phyloP scores from a whole-genome alignment of 2,888 invertebrate species.

The Beris chalybata region DNA sequence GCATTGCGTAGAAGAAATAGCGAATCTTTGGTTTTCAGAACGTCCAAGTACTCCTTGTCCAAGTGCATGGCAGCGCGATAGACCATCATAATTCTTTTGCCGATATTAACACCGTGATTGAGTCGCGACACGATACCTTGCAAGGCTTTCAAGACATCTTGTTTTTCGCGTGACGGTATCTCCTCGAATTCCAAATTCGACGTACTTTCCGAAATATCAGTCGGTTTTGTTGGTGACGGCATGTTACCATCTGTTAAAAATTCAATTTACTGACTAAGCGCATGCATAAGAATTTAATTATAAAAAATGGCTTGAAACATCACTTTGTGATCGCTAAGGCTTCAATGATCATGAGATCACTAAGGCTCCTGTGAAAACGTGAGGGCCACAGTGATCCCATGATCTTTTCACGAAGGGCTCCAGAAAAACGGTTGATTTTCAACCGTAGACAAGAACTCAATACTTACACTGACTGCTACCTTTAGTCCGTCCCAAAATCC shows the following conservation, averaged over 20 bases:
- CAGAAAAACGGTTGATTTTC: too few relatives aligned
- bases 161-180: slow-evolving; percentile 53
- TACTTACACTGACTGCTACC: not conserved
- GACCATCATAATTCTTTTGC: slow-evolving; percentile 60
- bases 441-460: too few relatives aligned
- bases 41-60: slow-evolving; percentile 61
- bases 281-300: too few relatives aligned
- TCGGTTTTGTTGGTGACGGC: slow-evolving; percentile 37
- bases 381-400: too few relatives aligned
- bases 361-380: too few relatives aligned
- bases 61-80: slow-evolving; percentile 62
- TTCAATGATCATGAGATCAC: too few relatives aligned
- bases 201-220: slow-evolving; percentile 48
- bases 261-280: too few relatives aligned
- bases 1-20: slow-evolving; percentile 60
- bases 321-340: too few relatives aligned
- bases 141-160: slow-evolving; percentile 53
- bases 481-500: slow-evolving; percentile 1
- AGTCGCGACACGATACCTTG: slow-evolving; percentile 60
- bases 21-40: slow-evolving; percentile 59
- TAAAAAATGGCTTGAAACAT: too few relatives aligned
- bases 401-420: too few relatives aligned
- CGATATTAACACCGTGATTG: slow-evolving; percentile 59
- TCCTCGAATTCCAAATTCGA: slow-evolving; percentile 53
- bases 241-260: slow-evolving; percentile 21